Percentiles rank a stretch among this genome's conserved stretches.
These are phyloP conservation scores for Heliconius ethilla DNA, from an alignment of 2,888 invertebrate species.

Conservation along the genomic window DNA sequence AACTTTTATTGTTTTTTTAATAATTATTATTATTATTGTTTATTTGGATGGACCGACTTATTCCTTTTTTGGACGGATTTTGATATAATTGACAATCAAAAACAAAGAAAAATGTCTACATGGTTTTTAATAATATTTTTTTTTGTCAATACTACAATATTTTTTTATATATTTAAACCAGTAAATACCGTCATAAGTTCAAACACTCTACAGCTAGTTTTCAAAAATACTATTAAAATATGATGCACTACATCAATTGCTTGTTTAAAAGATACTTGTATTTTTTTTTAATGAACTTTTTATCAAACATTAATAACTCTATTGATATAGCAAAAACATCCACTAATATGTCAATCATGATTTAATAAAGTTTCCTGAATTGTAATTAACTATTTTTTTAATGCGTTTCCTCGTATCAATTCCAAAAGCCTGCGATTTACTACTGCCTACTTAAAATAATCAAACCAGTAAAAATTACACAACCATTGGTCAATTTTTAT, in stretches of 20 bases:
- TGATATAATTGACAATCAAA: background rate
- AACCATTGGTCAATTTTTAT: conserved; percentile 4
- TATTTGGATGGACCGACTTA: background rate
- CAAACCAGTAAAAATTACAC: background rate
- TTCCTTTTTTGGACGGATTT: background rate
- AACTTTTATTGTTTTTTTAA: too few relatives aligned
- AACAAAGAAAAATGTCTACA: background rate
- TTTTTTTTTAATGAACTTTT: too few relatives aligned
- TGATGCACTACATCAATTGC: background rate
- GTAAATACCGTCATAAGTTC: background rate
- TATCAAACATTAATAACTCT: too few relatives aligned
- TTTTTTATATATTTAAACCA: too few relatives aligned
- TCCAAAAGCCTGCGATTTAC: background rate
- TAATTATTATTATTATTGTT: too few relatives aligned
- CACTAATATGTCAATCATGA: background rate
- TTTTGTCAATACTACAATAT: too few relatives aligned
- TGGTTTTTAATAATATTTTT: too few relatives aligned
- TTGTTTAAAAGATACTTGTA: too few relatives aligned
- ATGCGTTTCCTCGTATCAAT: background rate
- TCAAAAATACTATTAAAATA: background rate
- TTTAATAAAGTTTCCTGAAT: background rate
- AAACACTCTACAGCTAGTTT: background rate
- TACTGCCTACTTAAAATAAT: background rate
- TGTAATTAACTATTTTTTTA: background rate
- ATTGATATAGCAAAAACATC: too few relatives aligned